Conservation (phyloP, 2,888 invertebrate genomes). For the Caradrina kadenii region DNA sequence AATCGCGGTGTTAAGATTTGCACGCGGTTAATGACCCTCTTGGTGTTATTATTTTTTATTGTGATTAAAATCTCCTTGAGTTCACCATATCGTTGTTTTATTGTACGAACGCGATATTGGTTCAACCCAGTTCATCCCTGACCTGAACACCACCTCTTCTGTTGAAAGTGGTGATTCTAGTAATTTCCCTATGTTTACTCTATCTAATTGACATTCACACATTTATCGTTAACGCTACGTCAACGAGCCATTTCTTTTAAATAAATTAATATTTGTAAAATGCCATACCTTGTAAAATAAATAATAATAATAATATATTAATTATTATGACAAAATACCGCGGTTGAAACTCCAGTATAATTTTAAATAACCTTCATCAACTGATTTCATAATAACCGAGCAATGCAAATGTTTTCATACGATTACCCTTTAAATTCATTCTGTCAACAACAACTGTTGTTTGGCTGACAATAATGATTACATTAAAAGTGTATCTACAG, state of each 20-base stretch:
- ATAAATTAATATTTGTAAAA: neutral
- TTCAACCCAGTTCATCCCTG: too few relatives aligned
- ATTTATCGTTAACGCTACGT: neutral
- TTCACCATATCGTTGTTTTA: too few relatives aligned
- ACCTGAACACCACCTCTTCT: too few relatives aligned
- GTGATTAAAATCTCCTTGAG: too few relatives aligned
- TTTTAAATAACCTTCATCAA: slow-evolving; percentile 36
- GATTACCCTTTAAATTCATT: slow-evolving; percentile 36
- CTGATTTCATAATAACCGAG: slow-evolving; percentile 32
- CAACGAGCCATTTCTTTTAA: neutral
- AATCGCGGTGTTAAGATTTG: too few relatives aligned
- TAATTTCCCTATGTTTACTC: too few relatives aligned
- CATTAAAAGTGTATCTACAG: slow-evolving; percentile 16
- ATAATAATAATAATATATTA: slow-evolving; percentile 16
- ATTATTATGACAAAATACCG: slow-evolving; percentile 8
- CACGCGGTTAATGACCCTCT: too few relatives aligned
- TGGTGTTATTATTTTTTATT: too few relatives aligned
- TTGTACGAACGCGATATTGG: too few relatives aligned
- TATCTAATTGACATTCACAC: neutral
- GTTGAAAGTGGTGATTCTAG: too few relatives aligned
- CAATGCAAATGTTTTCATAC: slow-evolving; percentile 18
- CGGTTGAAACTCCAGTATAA: slow-evolving; percentile 3
- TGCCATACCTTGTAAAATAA: neutral
- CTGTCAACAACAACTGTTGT: slow-evolving; percentile 44
- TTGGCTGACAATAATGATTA: slow-evolving; percentile 40